A percentile compares a stretch with the other conserved stretches of the same genome.
Conservation (phyloP, 2,797 vertebrate species). For the Muscicapa striata region DNA sequence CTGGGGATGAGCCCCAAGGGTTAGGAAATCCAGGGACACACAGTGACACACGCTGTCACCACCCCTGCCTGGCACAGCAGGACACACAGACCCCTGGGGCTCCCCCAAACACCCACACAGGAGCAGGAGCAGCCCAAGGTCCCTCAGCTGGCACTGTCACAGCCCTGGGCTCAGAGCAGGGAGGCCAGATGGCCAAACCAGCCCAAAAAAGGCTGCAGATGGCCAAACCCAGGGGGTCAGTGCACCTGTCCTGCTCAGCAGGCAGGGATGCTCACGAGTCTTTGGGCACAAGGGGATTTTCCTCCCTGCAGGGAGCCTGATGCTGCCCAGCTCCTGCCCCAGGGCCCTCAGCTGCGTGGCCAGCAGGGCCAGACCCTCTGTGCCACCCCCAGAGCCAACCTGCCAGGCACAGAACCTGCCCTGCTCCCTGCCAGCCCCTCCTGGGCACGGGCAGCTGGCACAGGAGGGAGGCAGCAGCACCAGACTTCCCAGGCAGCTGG, state of each 20-base stretch:
- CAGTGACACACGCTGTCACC: neutral
- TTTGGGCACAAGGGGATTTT: neutral
- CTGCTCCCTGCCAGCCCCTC: neutral
- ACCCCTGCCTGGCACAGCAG: neutral
- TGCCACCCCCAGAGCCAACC: neutral
- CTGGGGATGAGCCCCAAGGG: neutral
- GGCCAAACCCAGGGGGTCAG: neutral
- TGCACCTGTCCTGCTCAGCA: neutral
- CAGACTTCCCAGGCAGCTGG: neutral
- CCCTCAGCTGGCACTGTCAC: neutral
- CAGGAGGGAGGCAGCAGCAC: neutral
- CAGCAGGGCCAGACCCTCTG: neutral
- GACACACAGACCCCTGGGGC: neutral
- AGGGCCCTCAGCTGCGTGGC: neutral
- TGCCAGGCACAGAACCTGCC: rapidly evolving
- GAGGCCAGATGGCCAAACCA: neutral
- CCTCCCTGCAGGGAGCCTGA: neutral
- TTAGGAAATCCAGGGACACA: neutral
- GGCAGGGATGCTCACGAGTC: neutral
- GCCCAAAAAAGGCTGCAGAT: neutral
- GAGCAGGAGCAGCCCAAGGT: neutral
- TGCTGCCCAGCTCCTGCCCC: no score
- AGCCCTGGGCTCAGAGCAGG: rapidly evolving
- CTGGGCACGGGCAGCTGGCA: neutral
- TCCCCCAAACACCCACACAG: rapidly evolving